Evolutionary conservation across 2,797 vertebrate species (phyloP), one percentile per base, ranked within the genome.

Genomic region (Sebastes itinus): DNA sequence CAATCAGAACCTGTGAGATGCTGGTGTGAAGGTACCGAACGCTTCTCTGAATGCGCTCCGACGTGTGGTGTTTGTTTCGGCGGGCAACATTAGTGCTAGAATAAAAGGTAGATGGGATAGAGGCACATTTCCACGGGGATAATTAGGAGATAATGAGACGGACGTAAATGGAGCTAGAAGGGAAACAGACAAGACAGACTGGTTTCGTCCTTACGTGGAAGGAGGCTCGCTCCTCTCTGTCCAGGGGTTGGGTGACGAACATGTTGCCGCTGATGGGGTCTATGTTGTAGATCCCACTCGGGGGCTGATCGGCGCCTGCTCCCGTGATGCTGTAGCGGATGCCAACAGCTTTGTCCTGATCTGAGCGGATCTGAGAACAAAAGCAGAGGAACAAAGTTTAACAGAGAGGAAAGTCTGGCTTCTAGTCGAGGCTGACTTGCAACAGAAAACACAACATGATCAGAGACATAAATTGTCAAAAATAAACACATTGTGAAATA

Each of bases 301-400:
- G 99, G 0, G 99, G 98, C 94, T 99, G 99, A 95, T 99, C 99
- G 0, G 98, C 98, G 0, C 99, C 99, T 7, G 98, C 97, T 8
- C 99, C 99, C 0, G 99, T 99, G 94, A 99, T 96, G 95, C 99
- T 99, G 95, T 99, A 99, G 8, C 99, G 96, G 90, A 99, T 99
- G 70, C 97, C 97, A 52, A 97, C 97, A 77, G 98, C 97, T n/a
- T 97, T 97, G 94, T 99, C 99, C 82, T 99, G 98, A 92, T 99
- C 99, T 0, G 99, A 99, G 30, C 98, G 98, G 91, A 99, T 99
- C 99, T 99, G 95, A 35, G 72, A 76, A 76, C 14, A 83, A 46
- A 88, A 68, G 1, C 38, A 85, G 62, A 90, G 25, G 87, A 69
- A 90, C 28, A 32, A 74, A 4, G 28, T 63, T 91, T 32, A 85